Evolutionary conservation across 1,140 invertebrate genomes (phyloP).

Genomic region (Cherax quadricarinatus): DNA sequence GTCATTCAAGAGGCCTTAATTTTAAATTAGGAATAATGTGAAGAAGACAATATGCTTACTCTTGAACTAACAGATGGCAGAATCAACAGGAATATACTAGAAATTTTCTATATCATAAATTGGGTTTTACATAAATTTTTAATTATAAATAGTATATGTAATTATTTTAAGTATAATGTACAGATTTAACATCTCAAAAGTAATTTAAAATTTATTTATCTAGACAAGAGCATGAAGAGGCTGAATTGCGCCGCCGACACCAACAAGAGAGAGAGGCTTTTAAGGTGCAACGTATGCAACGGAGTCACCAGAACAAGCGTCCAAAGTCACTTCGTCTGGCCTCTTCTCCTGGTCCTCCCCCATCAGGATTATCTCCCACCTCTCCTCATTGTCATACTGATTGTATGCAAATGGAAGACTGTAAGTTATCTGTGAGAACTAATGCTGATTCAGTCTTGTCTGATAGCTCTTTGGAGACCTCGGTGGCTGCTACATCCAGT

Average conservation of each 20-base stretch:
- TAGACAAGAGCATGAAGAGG: slow-evolving; percentile 61
- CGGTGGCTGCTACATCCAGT: neutral
- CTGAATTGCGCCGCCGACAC: slow-evolving; percentile 52
- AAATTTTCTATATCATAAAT: too few species aligned
- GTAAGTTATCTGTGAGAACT: neutral
- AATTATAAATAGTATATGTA: too few species aligned
- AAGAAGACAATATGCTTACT: too few species aligned
- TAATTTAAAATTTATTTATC: neutral
- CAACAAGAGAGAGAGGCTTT: slow-evolving; percentile 59
- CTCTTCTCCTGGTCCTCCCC: slow-evolving; percentile 50
- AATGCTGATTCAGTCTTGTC: slow-evolving; percentile 4
- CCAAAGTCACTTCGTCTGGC: slow-evolving; percentile 43
- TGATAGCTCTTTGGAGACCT: slow-evolving; percentile 33
- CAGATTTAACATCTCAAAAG: too few species aligned
- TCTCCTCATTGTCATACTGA: slow-evolving; percentile 44
- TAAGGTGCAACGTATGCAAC: slow-evolving; percentile 44
- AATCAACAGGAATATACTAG: too few species aligned
- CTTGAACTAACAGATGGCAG: too few species aligned
- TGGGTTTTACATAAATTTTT: too few species aligned
- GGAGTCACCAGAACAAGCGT: slow-evolving; percentile 39
- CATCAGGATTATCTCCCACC: slow-evolving; percentile 34
- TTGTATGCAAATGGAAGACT: neutral
- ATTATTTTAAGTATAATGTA: too few species aligned
- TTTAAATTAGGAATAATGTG: too few species aligned
- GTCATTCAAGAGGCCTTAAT: too few species aligned